Percentiles rank a stretch among this genome's conserved stretches.
Conservation (phyloP, 2,113 vertebrate genomes). For the Ochotona curzoniae region DNA sequence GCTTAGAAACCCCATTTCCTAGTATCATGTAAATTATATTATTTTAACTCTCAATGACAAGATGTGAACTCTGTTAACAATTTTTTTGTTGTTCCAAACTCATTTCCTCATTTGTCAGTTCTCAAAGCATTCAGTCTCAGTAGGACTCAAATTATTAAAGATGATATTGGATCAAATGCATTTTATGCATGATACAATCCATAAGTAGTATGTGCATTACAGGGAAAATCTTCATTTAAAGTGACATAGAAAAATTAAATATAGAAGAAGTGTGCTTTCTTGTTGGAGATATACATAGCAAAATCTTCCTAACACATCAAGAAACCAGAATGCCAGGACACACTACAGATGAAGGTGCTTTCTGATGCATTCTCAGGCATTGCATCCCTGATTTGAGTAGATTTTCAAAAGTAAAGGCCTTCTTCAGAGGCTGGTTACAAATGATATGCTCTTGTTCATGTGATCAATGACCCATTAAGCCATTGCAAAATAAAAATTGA, state of each 20-base stretch:
- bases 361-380: neutral
- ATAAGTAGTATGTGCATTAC: conserved; percentile 64
- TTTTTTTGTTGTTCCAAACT: conserved; percentile 51
- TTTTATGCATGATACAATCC: conserved; percentile 57
- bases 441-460: neutral
- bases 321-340: neutral
- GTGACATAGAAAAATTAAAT: conserved; percentile 48
- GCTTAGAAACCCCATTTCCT: conserved; percentile 63
- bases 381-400: neutral
- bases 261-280: neutral
- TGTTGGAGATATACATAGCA: neutral
- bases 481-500: neutral
- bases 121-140: conserved; percentile 63
- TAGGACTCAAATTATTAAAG: conserved; percentile 58
- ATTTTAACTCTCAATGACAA: conserved; percentile 66
- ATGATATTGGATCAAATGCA: conserved; percentile 51
- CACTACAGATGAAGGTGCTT: neutral
- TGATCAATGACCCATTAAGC: neutral
- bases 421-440: neutral
- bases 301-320: neutral
- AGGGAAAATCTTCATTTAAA: conserved; percentile 48
- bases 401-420: neutral
- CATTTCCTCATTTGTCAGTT: conserved; percentile 61
- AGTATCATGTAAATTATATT: conserved; percentile 63
- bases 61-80: conserved; percentile 70